A percentile compares a stretch with the other conserved stretches of the same genome.
phyloP scores from a whole-genome alignment of 2,113 vertebrate genomes.

The Esox niger region DNA sequence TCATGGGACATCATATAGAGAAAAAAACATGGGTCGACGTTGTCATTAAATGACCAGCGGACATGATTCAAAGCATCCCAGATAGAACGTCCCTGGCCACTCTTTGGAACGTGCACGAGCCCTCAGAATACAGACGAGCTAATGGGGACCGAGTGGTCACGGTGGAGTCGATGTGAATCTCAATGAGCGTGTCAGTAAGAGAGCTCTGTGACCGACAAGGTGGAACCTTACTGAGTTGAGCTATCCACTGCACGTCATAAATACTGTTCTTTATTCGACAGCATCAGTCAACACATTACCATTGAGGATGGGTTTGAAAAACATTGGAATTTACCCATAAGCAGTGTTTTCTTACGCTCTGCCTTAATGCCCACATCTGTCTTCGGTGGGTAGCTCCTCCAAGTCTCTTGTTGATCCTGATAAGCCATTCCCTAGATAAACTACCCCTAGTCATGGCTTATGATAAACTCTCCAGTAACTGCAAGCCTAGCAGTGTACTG shows the following conservation, averaged over 20 bases:
- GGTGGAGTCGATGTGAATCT: conserved; percentile 69
- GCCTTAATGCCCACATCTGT: background rate
- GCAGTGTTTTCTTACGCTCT: background rate
- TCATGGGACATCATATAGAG: conserved; percentile 61
- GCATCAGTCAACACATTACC: conserved; percentile 47
- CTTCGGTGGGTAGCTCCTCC: background rate
- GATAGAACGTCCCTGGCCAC: conserved; percentile 36
- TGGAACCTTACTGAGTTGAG: conserved; percentile 65
- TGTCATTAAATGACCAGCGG: conserved; percentile 68
- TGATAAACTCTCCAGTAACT: conserved; percentile 50
- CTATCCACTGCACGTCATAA: conserved; percentile 59
- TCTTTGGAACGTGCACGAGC: conserved; percentile 63
- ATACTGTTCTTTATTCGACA: conserved; percentile 12
- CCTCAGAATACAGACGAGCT: conserved; percentile 64
- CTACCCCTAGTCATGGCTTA: background rate
- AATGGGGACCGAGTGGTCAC: conserved; percentile 71
- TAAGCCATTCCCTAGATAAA: background rate
- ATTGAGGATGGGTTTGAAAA: conserved; percentile 32
- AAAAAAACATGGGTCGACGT: conserved; percentile 60
- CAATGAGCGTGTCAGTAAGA: conserved; percentile 65
- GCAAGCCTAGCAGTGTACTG: conserved; percentile 52
- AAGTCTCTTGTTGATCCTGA: no score
- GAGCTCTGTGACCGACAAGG: conserved; percentile 68
- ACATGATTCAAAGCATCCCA: conserved; percentile 60
- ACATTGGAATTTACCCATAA: conserved; percentile 20